Conservation (phyloP, 2,888 invertebrate genomes). For the Galerucella nymphaeae region DNA sequence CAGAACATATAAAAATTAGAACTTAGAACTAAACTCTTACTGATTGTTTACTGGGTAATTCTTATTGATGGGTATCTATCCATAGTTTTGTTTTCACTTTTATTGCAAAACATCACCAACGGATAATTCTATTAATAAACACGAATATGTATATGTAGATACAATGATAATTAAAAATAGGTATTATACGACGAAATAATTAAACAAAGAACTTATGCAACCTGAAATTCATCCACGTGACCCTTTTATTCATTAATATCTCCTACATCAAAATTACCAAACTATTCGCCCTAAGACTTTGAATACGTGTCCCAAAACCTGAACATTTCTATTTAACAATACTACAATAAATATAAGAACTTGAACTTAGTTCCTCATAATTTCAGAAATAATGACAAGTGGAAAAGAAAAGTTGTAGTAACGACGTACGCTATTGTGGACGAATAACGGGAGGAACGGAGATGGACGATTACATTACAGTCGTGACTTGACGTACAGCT, state of each 20-base stretch:
- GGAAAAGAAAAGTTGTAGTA: slow-evolving; percentile 12
- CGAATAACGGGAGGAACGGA: slow-evolving; percentile 22
- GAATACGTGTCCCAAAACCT: not conserved
- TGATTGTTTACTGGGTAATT: not conserved
- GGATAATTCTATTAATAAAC: slow-evolving; percentile 17
- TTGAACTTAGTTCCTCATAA: slow-evolving; percentile 19
- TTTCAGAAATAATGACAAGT: slow-evolving; percentile 38
- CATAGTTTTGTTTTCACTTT: slow-evolving; percentile 1
- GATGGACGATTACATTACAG: slow-evolving; percentile 13
- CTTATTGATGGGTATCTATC: not conserved
- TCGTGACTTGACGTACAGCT: slow-evolving; percentile 37
- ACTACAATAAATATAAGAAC: slow-evolving; percentile 11
- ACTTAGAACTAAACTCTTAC: not conserved
- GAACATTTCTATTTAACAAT: slow-evolving; percentile 7
- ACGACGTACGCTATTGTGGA: slow-evolving; percentile 23
- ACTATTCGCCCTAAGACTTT: not conserved
- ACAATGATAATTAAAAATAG: slow-evolving; percentile 27
- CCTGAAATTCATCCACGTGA: slow-evolving; percentile 18
- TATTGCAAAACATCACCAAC: not conserved
- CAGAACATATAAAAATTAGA: no score
- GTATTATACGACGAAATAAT: slow-evolving; percentile 15
- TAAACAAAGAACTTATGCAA: slow-evolving; percentile 32
- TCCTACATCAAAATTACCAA: slow-evolving; percentile 8
- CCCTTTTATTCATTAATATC: not conserved
- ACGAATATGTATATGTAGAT: not conserved